Evolutionary conservation across 2,888 invertebrate genomes (phyloP).

Genomic region (Charanyca ferruginea): DNA sequence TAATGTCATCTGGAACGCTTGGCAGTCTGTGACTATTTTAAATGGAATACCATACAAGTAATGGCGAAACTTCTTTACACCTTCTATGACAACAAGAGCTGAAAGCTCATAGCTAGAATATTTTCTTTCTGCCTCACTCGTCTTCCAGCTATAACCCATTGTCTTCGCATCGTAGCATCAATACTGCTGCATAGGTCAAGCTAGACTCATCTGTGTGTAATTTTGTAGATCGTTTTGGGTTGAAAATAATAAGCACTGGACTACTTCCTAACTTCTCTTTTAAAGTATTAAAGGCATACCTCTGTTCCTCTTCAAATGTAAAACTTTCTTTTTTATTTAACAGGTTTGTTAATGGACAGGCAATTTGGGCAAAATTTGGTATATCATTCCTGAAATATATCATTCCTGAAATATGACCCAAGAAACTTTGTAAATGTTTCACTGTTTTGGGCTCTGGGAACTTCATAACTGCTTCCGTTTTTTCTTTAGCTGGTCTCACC

Average conservation of each 20-base stretch:
- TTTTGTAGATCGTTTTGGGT: slow-evolving; percentile 39
- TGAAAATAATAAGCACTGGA: slow-evolving; percentile 60
- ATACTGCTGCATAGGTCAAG: slow-evolving; percentile 44
- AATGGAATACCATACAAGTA: slow-evolving; percentile 62
- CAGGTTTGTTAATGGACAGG: slow-evolving; percentile 17
- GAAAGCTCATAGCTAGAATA: slow-evolving; percentile 65
- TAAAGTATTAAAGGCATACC: slow-evolving; percentile 33
- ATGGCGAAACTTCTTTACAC: slow-evolving; percentile 58
- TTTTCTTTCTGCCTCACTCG: slow-evolving; percentile 46
- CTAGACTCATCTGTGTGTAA: slow-evolving; percentile 59
- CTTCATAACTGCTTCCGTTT: not conserved
- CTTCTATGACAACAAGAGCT: slow-evolving; percentile 58
- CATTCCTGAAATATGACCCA: slow-evolving; percentile 9
- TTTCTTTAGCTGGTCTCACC: slow-evolving; percentile 32
- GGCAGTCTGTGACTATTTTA: slow-evolving; percentile 64
- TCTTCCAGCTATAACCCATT: slow-evolving; percentile 49
- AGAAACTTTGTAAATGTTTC: not conserved
- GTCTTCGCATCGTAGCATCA: slow-evolving; percentile 44
- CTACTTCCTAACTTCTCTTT: slow-evolving; percentile 34
- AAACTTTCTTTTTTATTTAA: slow-evolving; percentile 19
- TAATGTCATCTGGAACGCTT: slow-evolving; percentile 59
- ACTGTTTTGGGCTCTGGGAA: not conserved
- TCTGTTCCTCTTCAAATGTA: slow-evolving; percentile 36
- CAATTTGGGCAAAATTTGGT: slow-evolving; percentile 59
- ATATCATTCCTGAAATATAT: slow-evolving; percentile 66